These are phyloP conservation scores for Maconellicoccus hirsutus DNA, from an alignment of 1,140 invertebrate genomes.

Conservation along the genomic window DNA sequence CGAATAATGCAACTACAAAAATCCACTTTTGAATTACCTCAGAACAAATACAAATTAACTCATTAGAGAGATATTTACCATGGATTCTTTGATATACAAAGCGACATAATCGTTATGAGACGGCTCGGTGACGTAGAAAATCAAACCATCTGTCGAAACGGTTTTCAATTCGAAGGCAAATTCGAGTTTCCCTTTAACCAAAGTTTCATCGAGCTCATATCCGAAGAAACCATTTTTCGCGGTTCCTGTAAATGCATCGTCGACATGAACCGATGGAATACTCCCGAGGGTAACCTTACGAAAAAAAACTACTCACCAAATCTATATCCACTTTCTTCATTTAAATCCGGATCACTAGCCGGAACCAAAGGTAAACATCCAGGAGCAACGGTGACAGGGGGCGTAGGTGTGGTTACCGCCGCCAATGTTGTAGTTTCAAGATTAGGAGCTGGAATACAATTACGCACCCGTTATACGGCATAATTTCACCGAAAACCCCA, in stretches of 20 bases:
- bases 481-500: no score
- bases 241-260: not conserved
- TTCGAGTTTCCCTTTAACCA: slow-evolving; percentile 39
- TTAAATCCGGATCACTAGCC: slow-evolving; percentile 25
- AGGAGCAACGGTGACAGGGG: slow-evolving; percentile 24
- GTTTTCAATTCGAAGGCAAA: slow-evolving; percentile 77
- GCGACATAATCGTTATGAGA: slow-evolving; percentile 64
- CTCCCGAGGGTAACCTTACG: no score
- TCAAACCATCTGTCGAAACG: slow-evolving; percentile 57
- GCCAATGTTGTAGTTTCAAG: not conserved
- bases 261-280: no score
- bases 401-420: not conserved
- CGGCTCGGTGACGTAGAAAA: slow-evolving; percentile 66
- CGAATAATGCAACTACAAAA: slow-evolving; percentile 46
- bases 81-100: slow-evolving; percentile 66
- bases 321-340: slow-evolving; percentile 34
- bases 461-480: no score
- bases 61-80: slow-evolving; percentile 41
- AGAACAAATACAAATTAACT: no score
- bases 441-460: no score
- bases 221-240: not conserved
- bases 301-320: slow-evolving; percentile 36
- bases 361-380: slow-evolving; percentile 28
- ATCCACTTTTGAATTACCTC: slow-evolving; percentile 22
- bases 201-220: not conserved